Percentiles rank a stretch among this genome's conserved stretches.
Conservation (phyloP, 2,113 vertebrate genomes). For the Penelope pileata region DNA sequence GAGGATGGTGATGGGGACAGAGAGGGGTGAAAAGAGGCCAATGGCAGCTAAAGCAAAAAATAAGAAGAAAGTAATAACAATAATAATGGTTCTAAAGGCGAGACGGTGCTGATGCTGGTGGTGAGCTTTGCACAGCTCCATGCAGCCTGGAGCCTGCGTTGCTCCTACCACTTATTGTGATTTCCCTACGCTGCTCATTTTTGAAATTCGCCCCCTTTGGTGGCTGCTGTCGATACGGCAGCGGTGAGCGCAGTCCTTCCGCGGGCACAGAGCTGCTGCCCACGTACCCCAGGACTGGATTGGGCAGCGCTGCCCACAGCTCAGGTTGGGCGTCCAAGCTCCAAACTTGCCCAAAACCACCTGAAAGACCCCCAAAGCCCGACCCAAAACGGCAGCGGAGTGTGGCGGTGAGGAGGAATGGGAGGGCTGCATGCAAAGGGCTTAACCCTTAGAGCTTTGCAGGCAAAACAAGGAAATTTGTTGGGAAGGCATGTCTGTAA, state of each 20-base stretch:
- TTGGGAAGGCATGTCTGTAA: conserved; percentile 62
- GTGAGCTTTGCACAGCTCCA: not conserved
- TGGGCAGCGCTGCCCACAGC: not conserved
- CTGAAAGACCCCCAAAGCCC: not conserved
- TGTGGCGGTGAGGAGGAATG: not conserved
- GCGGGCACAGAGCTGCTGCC: not conserved
- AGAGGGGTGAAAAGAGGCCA: not conserved
- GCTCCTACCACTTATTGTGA: not conserved
- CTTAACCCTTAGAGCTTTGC: conserved; percentile 61
- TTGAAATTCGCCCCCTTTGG: not conserved
- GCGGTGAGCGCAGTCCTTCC: not conserved
- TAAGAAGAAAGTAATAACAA: not conserved
- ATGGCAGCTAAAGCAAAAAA: not conserved
- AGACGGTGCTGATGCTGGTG: not conserved
- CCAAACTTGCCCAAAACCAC: not conserved
- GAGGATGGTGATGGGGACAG: not conserved
- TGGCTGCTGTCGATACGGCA: not conserved
- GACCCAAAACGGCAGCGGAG: not conserved
- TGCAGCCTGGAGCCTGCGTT: not conserved
- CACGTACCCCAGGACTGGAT: not conserved
- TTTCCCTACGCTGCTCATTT: not conserved
- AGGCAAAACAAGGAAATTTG: not conserved
- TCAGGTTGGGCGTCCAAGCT: not conserved
- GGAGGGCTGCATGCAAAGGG: not conserved
- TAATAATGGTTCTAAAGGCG: not conserved